A percentile compares a stretch with the other conserved stretches of the same genome.
Conservation (phyloP, 2,113 vertebrate genomes). For the Oreochromis niloticus region DNA sequence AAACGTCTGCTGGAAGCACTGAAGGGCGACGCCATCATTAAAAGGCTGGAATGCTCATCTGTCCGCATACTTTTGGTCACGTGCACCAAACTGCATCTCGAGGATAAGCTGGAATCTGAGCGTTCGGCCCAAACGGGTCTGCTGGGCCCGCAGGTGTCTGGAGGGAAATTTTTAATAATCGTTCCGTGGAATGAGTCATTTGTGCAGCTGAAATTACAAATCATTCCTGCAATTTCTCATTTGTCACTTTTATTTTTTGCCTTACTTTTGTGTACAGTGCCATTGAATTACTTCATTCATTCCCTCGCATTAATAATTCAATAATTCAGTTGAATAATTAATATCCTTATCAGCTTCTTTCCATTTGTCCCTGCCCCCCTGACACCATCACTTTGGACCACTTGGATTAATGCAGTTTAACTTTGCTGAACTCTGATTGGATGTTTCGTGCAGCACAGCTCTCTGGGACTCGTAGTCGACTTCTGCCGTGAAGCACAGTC, state of each 20-base stretch:
- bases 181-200: slow-evolving; percentile 20
- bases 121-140: neutral
- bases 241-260: neutral
- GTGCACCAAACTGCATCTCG: neutral
- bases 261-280: slow-evolving; percentile 13
- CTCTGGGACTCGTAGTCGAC: slow-evolving; percentile 19
- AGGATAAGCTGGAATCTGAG: neutral
- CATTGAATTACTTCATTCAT: slow-evolving; percentile 27
- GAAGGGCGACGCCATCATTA: neutral
- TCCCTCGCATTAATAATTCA: slow-evolving; percentile 49
- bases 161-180: slow-evolving; percentile 34
- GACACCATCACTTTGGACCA: slow-evolving; percentile 17
- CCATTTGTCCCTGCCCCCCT: slow-evolving; percentile 30
- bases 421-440: slow-evolving; percentile 40
- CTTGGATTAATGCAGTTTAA: slow-evolving; percentile 31
- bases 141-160: neutral
- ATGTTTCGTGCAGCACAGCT: slow-evolving; percentile 6
- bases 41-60: neutral
- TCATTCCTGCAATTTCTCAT: slow-evolving; percentile 8
- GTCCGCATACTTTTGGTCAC: neutral
- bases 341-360: slow-evolving; percentile 47
- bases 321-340: slow-evolving; percentile 59
- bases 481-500: neutral
- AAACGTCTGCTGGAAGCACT: neutral
- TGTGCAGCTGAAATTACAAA: slow-evolving; percentile 39